phyloP scores from a whole-genome alignment of 2,797 vertebrate genomes.

The Microctenopoma lineatum region DNA sequence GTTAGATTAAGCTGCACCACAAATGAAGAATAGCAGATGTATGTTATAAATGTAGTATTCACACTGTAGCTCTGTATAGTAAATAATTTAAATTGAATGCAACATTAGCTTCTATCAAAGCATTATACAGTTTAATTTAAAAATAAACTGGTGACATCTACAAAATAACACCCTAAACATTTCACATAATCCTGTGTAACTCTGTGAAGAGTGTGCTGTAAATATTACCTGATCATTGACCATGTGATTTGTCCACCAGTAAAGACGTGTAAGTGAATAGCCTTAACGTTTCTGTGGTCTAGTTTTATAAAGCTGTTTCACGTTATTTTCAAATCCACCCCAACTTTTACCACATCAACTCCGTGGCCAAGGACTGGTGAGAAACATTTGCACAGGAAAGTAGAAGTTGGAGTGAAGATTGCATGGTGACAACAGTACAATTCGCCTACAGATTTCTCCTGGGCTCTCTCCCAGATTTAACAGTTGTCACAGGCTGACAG shows the following conservation, averaged over 20 bases:
- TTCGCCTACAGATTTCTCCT: slow-evolving; percentile 34
- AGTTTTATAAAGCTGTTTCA: slow-evolving; percentile 43
- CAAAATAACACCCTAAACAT: background rate
- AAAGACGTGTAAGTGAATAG: slow-evolving; percentile 28
- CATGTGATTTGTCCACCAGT: slow-evolving; percentile 21
- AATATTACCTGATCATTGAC: slow-evolving; percentile 13
- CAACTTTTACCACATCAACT: slow-evolving; percentile 41
- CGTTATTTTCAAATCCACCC: slow-evolving; percentile 44
- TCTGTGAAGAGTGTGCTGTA: background rate
- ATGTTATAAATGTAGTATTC: background rate
- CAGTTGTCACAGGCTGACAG: slow-evolving; percentile 37
- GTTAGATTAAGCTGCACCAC: no score
- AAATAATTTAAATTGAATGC: background rate
- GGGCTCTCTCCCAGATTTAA: slow-evolving; percentile 35
- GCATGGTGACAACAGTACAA: slow-evolving; percentile 9
- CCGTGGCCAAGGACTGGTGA: slow-evolving; percentile 14
- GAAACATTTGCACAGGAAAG: slow-evolving; percentile 52
- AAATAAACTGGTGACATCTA: background rate
- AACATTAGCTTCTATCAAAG: background rate
- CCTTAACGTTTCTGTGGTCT: slow-evolving; percentile 41
- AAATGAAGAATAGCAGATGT: background rate
- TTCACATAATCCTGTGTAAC: background rate
- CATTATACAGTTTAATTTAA: slow-evolving; percentile 1
- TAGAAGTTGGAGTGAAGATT: slow-evolving; percentile 32
- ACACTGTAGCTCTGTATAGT: no score